Conservation (phyloP, 1,140 invertebrate genomes). For the Aplysia californica region DNA sequence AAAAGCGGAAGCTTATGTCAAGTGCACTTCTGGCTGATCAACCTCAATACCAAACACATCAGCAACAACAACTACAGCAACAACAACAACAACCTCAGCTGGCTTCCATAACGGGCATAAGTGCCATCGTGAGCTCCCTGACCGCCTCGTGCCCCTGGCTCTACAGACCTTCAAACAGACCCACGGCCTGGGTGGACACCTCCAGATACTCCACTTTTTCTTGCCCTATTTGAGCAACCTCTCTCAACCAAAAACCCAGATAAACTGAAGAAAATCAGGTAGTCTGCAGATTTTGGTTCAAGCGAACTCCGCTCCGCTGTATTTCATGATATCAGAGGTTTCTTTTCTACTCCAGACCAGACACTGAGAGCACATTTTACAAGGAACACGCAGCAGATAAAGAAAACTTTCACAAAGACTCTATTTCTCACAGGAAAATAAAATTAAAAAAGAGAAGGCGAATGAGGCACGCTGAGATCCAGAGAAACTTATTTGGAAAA, state of each 20-base stretch:
- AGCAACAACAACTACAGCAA: not conserved
- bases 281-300: no score
- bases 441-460: not conserved
- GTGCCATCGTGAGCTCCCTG: not conserved
- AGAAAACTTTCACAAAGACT: no score
- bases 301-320: no score
- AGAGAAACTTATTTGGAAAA: no score
- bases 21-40: not conserved
- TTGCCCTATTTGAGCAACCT: no score
- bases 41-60: not conserved
- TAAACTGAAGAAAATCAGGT: no score
- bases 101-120: conserved; percentile 5
- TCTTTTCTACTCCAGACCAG: not conserved
- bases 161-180: not conserved
- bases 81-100: not conserved
- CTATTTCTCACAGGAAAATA: no score
- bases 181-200: not conserved
- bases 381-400: not conserved
- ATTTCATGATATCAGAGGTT: no score
- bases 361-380: not conserved
- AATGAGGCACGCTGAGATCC: no score
- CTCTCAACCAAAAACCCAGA: no score
- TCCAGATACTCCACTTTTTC: conserved; percentile 6
- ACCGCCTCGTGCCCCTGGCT: not conserved
- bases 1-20: not conserved